Conservation (phyloP, 2,113 vertebrate genomes). For the Proteles cristata region DNA sequence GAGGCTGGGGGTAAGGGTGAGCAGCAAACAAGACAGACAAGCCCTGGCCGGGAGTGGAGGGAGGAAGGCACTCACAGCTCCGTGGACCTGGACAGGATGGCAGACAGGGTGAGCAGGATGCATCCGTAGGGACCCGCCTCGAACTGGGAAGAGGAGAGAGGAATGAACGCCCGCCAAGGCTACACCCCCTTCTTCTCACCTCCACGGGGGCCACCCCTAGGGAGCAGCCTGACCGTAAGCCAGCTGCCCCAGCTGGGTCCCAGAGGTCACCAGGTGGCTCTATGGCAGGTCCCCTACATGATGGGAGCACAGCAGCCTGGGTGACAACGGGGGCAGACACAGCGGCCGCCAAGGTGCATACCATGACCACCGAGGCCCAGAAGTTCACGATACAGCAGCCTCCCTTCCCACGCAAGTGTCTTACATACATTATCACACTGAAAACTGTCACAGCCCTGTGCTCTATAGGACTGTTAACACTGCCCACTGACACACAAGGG, state of each 20-base stretch:
- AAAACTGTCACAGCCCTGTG: neutral
- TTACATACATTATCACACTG: rapidly evolving
- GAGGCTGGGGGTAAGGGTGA: neutral
- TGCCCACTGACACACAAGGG: neutral
- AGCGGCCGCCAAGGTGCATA: rapidly evolving
- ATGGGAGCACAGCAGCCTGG: neutral
- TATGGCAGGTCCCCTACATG: neutral
- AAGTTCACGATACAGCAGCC: neutral
- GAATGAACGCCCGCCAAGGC: neutral
- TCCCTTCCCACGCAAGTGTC: rapidly evolving
- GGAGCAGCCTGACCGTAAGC: neutral
- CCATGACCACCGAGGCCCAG: rapidly evolving
- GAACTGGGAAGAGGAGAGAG: slow-evolving; percentile 87
- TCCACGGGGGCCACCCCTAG: neutral
- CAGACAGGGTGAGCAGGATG: slow-evolving; percentile 93
- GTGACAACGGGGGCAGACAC: rapidly evolving
- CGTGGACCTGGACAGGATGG: slow-evolving; percentile 92
- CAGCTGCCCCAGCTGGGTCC: neutral
- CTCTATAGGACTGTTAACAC: neutral
- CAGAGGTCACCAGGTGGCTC: neutral
- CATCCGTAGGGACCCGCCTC: slow-evolving; percentile 92
- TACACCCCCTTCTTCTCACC: neutral
- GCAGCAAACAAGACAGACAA: neutral
- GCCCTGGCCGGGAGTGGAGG: rapidly evolving
- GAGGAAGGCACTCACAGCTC: slow-evolving; percentile 88